A percentile compares a stretch with the other conserved stretches of the same genome.
These are phyloP conservation scores for Danio jaintianensis DNA, from an alignment of 2,797 vertebrate species.

Conservation along the genomic window DNA sequence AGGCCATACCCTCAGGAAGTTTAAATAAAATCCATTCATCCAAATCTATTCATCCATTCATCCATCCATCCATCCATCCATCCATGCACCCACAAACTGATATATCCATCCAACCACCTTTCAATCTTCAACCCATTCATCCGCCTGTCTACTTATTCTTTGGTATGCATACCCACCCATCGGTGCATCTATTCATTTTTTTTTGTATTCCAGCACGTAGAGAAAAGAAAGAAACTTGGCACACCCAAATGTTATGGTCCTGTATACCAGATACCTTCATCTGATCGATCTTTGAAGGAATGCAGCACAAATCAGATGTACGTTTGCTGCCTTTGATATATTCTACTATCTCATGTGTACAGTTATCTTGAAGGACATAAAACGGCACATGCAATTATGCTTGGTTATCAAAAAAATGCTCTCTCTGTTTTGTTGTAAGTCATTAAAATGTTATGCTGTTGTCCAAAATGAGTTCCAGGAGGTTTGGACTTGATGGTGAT, in stretches of 20 bases:
- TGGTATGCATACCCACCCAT: too few species aligned
- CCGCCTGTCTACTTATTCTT: too few species aligned
- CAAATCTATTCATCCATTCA: too few species aligned
- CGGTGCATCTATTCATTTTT: too few species aligned
- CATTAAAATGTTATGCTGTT: slow-evolving; percentile 1
- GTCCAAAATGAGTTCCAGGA: background rate
- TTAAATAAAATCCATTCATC: too few species aligned
- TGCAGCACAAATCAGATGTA: background rate
- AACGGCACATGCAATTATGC: background rate
- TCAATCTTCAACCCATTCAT: too few species aligned
- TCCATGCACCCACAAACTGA: too few species aligned
- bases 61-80: too few species aligned
- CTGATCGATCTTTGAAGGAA: background rate
- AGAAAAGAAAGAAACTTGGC: background rate
- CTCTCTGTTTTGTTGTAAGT: background rate
- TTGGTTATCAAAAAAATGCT: background rate
- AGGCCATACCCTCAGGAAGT: too few species aligned
- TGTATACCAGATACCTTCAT: background rate
- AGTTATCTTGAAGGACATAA: too few species aligned
- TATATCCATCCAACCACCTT: too few species aligned
- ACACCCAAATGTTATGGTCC: background rate
- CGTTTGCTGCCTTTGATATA: background rate
- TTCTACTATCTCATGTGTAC: background rate
- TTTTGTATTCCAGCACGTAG: background rate
- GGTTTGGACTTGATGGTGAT: slow-evolving; percentile 1